These are phyloP conservation scores for Micrasema minimum DNA, from an alignment of 1,140 invertebrate genomes.

Conservation along the genomic window DNA sequence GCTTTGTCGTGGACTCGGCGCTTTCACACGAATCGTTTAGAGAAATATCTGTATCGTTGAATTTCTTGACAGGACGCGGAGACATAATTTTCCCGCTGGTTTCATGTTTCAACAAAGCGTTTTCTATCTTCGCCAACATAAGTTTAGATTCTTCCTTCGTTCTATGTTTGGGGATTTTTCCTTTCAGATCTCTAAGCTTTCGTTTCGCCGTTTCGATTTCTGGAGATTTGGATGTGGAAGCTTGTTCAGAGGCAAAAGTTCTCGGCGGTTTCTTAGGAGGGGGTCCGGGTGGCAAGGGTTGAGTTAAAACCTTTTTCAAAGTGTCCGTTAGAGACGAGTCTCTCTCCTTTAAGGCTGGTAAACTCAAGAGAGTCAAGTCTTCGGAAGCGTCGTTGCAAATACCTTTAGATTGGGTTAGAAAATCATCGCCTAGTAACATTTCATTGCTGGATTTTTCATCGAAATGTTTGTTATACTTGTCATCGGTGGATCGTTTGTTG, in stretches of 20 bases:
- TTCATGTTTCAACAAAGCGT: constrained; percentile 67
- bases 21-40: constrained; percentile 31
- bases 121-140: constrained; percentile 71
- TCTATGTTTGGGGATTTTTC: constrained; percentile 49
- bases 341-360: neutral
- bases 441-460: constrained; percentile 12
- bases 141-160: constrained; percentile 65
- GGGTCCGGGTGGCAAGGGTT: constrained; percentile 73
- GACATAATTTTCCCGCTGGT: constrained; percentile 55
- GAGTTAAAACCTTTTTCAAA: constrained; percentile 70
- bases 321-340: constrained; percentile 65
- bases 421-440: neutral
- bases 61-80: constrained; percentile 49
- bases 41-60: constrained; percentile 35
- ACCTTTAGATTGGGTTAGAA: neutral
- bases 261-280: constrained; percentile 79
- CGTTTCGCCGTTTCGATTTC: constrained; percentile 29
- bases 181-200: constrained; percentile 26
- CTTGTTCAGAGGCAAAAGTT: constrained; percentile 64
- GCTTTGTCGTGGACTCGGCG: constrained; percentile 26
- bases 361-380: neutral
- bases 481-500: constrained; percentile 23
- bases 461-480: constrained; percentile 18
- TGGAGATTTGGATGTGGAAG: constrained; percentile 26
- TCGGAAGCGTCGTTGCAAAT: neutral